Conservation (phyloP, 2,888 invertebrate genomes). For the Dysmachus trigonus region DNA sequence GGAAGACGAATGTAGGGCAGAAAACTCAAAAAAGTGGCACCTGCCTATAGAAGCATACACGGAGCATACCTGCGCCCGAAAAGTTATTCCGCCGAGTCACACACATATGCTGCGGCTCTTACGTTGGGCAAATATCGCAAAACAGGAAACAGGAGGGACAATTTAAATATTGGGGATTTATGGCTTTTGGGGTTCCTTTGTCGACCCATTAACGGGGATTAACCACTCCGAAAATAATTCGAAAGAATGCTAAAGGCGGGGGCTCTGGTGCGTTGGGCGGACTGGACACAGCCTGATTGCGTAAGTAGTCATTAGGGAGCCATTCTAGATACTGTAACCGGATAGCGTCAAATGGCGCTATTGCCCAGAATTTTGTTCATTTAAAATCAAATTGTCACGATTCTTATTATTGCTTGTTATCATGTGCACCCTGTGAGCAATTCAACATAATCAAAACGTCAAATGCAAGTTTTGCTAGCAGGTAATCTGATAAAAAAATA, state of each 20-base stretch:
- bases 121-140: neutral
- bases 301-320: neutral
- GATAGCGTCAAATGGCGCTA: neutral
- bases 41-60: neutral
- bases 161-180: constrained; percentile 28
- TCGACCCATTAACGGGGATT: neutral
- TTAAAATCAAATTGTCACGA: neutral
- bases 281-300: neutral
- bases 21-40: constrained; percentile 25
- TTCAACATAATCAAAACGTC: neutral
- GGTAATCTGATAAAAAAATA: neutral
- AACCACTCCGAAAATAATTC: constrained; percentile 1
- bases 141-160: neutral
- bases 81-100: constrained; percentile 29
- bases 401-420: neutral
- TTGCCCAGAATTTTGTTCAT: neutral
- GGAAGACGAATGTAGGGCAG: constrained; percentile 40
- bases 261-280: neutral
- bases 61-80: neutral
- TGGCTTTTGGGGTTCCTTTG: constrained; percentile 1
- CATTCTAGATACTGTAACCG: neutral
- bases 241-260: neutral
- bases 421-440: neutral
- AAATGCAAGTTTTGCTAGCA: neutral
- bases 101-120: neutral